Conservation (phyloP, 2,888 invertebrate species). For the Ormyrus pomaceus region DNA sequence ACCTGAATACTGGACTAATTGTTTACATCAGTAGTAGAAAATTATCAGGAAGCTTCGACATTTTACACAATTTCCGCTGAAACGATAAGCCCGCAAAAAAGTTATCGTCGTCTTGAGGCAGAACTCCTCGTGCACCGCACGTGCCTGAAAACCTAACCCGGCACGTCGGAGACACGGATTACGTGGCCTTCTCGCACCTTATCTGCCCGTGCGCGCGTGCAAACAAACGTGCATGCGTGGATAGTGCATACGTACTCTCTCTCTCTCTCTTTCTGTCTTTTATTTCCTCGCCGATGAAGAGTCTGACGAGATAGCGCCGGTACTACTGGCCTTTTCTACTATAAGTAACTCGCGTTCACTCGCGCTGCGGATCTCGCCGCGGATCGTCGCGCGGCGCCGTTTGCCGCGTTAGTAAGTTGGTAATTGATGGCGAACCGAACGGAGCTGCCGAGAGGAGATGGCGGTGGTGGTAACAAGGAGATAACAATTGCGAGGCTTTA, state of each 20-base stretch:
- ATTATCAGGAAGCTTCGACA: too few relatives aligned
- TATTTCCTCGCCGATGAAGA: not conserved
- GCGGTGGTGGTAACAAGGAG: not conserved
- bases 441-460: not conserved
- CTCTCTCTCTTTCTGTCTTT: too few relatives aligned
- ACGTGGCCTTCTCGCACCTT: slow-evolving; percentile 33
- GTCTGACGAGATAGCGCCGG: slow-evolving; percentile 25
- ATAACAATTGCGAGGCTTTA: not conserved
- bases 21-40: too few relatives aligned
- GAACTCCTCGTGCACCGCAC: not conserved
- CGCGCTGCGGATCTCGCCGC: not conserved
- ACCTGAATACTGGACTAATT: too few relatives aligned
- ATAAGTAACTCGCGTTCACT: not conserved
- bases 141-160: not conserved
- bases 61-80: too few relatives aligned
- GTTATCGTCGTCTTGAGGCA: too few relatives aligned
- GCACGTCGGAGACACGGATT: not conserved
- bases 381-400: not conserved
- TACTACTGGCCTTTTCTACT: slow-evolving; percentile 10
- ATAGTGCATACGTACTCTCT: too few relatives aligned
- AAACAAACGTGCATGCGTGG: not conserved
- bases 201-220: slow-evolving; percentile 2
- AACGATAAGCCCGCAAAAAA: too few relatives aligned
- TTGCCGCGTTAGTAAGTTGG: not conserved
- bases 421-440: not conserved